Evolutionary conservation across 1,140 invertebrate genomes (phyloP), one percentile per base, ranked within the genome.

Genomic region (Papilio xuthus): DNA sequence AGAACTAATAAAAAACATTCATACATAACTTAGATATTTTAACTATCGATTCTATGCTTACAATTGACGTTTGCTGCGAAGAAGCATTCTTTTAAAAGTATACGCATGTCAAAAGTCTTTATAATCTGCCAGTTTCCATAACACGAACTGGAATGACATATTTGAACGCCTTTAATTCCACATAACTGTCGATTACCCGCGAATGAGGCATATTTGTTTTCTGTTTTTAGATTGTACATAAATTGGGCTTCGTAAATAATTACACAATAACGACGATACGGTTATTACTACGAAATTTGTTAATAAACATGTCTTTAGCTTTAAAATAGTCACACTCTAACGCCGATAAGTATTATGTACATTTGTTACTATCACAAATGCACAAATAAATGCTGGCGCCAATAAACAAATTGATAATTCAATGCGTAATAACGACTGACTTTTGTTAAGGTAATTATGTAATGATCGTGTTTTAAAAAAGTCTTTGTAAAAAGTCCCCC

Each of bases 401-500:
- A 76, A 60, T 76, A 76, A 37, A 42, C 41, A 73, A 47, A 47
- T 73, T 10, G 26, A 73, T 47, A 73, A 44, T 71, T 71, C 69
- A 41, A 18, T 73, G 23, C 37, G 71, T 73, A 44, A 42, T 73
- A 73, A 44, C 71, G 42, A 73, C 69, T 42, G 32, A 28, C 37
- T 73, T 44, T 73, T 73, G 71, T 73, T 44, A 44, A 26, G 41
- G n/a, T 13, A 73, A 73, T 73, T 73, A 73, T 26, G n/a, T 47
- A 42, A 73, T 73, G 41, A 73, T 73, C 71, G 15, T 42, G 37
- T 28, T 23, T 60, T 60, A 78, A 78, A 81, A 81, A 73, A 81
- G 71, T 6, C 9, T 8, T 37, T 18, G 23, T 81, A 89, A 88
- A 89, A 87, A 87, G 67, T 81, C 84, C 86, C 89, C 86, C 79